Evolutionary conservation across 2,797 vertebrate genomes (phyloP).

Genomic region (Microctenopoma steveboyesi): DNA sequence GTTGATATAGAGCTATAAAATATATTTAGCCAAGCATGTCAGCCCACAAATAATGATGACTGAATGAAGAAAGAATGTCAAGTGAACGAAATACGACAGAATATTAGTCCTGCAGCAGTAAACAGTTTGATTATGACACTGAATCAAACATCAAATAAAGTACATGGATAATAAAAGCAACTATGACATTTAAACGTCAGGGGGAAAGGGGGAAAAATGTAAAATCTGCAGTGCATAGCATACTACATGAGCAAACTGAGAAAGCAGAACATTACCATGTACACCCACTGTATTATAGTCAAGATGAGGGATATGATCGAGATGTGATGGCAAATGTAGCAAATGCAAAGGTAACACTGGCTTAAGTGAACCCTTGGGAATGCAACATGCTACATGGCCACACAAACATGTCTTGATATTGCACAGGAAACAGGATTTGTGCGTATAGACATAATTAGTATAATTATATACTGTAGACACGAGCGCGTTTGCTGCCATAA

Average conservation of each 20-base stretch:
- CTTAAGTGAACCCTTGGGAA: constrained; percentile 20
- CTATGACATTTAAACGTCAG: constrained; percentile 18
- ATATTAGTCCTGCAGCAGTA: constrained; percentile 35
- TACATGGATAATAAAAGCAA: constrained; percentile 75
- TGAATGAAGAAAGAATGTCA: constrained; percentile 7
- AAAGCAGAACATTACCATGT: constrained; percentile 4
- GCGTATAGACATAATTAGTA: constrained; percentile 54
- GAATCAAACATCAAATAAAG: constrained; percentile 53
- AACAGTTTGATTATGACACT: constrained; percentile 4
- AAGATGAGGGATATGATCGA: constrained; percentile 20
- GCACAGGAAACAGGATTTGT: constrained; percentile 68
- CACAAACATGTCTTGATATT: constrained; percentile 61
- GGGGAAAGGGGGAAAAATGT: constrained; percentile 17
- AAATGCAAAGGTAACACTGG: constrained; percentile 9
- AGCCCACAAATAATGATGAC: constrained; percentile 34
- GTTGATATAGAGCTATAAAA: constrained; percentile 69
- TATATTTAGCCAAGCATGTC: constrained; percentile 48
- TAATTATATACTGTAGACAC: constrained; percentile 61
- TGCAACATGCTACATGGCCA: constrained; percentile 33
- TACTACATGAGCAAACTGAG: constrained; percentile 1
- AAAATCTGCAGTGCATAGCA: constrained; percentile 35
- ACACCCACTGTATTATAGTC: constrained; percentile 20
- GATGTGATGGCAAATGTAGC: constrained; percentile 1
- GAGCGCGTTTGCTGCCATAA: constrained; percentile 68
- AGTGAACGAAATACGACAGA: constrained; percentile 32